Base-by-base conservation (phyloP, 2,888 invertebrate genomes). In the Ptilodon capucinus region DNA sequence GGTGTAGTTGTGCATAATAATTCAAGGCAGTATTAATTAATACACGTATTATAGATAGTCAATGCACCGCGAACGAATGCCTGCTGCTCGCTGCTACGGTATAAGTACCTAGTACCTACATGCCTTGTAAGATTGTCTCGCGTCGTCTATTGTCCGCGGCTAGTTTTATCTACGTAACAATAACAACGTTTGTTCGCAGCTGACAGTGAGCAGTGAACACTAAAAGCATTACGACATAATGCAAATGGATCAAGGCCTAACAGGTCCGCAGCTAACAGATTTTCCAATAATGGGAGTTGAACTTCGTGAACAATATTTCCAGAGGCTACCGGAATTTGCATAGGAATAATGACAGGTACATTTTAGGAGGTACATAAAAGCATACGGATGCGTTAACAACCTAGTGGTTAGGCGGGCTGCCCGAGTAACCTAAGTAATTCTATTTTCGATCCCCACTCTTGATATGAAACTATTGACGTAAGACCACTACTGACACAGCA, bases 201-300 rank as follows among this genome's bases (percentile, higher is more conserved):
- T 40, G 40, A 40, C 40, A 25, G 40, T 25, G 36, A 40, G 23
- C 39, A 59, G 38, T 38, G 38, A 39, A 9, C 40, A 59, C 57
- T 63, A 55, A 64, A 61, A 48, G 60, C 60, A 60, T 53, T 60
- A 58, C 56, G 65, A 61, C 61, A 48, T 59, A 51, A 57, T 67
- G 64, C 65, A 66, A 68, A 66, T 58, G 62, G 62, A 65, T 57
- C 61, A 64, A 57, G 60, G 64, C 56, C 51, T 44, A 50, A 54
- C 60, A 60, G 54, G 55, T 64, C 67, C 59, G 60, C 50, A 54
- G 47, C 61, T 55, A 68, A 74, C 71, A 53, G 67, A 71, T 76
- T 81, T 79, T 70, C 79, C 79, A 65, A 77, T 81, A 81, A 81
- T 79, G 74, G 70, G 57, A 64, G 54, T 67, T 54, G 72, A 76